Percentiles rank a stretch among this genome's conserved stretches.
Conservation (phyloP, 2,113 vertebrate genomes). For the Triplophysa rosa region DNA sequence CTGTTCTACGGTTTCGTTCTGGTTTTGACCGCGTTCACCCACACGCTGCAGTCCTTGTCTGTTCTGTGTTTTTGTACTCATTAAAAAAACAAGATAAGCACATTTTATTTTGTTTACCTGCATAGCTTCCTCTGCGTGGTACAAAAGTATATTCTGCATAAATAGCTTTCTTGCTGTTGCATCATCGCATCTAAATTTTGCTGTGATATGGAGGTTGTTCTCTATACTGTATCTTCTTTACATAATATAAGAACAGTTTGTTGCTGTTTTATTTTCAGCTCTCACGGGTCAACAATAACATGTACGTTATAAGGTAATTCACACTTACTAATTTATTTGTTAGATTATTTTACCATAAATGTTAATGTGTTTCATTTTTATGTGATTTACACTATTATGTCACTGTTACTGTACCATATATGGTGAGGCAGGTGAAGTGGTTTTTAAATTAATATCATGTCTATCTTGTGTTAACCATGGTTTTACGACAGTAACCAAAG, state of each 20-base stretch:
- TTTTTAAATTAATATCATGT: too few species aligned
- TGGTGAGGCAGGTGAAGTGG: accelerated
- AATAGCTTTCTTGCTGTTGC: slow-evolving; percentile 44
- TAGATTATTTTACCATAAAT: too few species aligned
- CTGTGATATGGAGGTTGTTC: slow-evolving; percentile 53
- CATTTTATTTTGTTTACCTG: slow-evolving; percentile 17
- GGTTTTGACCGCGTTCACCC: not conserved
- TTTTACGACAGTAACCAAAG: too few species aligned
- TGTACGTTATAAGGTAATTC: too few species aligned
- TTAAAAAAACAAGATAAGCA: slow-evolving; percentile 13
- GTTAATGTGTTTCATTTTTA: too few species aligned
- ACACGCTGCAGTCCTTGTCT: not conserved
- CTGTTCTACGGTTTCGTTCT: not conserved
- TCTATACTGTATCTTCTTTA: slow-evolving; percentile 12
- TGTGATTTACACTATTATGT: too few species aligned
- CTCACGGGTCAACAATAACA: too few species aligned
- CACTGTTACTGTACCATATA: too few species aligned
- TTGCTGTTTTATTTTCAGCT: too few species aligned
- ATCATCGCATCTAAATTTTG: slow-evolving; percentile 20
- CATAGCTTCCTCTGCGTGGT: slow-evolving; percentile 37
- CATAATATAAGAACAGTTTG: not conserved
- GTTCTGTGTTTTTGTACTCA: not conserved
- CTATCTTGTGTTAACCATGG: too few species aligned
- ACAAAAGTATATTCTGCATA: slow-evolving; percentile 13
- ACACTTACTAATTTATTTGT: too few species aligned